Evolutionary conservation across 2,113 vertebrate species (phyloP).

Genomic region (Sebastes fasciatus): DNA sequence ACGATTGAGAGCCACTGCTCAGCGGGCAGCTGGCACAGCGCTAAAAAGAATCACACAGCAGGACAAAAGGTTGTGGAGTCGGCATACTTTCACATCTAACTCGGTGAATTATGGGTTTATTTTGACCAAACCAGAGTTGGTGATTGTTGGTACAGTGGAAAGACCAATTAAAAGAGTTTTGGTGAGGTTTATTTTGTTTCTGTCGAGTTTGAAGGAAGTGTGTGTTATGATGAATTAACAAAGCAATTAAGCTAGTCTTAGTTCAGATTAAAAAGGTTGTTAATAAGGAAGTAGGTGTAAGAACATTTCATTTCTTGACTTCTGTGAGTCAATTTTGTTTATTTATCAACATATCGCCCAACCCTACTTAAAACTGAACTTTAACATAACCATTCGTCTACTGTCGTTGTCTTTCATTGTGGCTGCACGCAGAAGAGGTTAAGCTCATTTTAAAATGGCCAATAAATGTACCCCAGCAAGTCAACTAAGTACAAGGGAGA

Average conservation of each 20-base stretch:
- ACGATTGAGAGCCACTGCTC: no score
- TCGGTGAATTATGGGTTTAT: background rate
- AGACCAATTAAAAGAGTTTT: background rate
- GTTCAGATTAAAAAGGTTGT: background rate
- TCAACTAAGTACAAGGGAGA: conserved; percentile 73
- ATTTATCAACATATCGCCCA: background rate
- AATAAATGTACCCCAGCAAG: conserved; percentile 74
- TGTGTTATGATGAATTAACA: no score
- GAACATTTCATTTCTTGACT: background rate
- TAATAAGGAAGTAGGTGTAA: background rate
- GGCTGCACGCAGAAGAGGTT: conserved; percentile 18
- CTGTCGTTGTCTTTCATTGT: background rate
- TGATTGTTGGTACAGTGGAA: background rate
- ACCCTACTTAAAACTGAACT: conserved; percentile 9
- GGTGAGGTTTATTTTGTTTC: background rate
- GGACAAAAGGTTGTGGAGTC: no score
- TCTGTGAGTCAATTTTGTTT: background rate
- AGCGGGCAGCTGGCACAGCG: no score
- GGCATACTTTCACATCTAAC: no score
- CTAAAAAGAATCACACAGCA: no score
- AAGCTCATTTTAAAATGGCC: conserved; percentile 69
- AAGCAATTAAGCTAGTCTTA: background rate
- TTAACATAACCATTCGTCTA: conserved; percentile 8
- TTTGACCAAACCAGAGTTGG: background rate
- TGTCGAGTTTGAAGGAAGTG: background rate